Evolutionary conservation across 2,888 invertebrate species (phyloP).

Genomic region (Psylliodes chrysocephalus): DNA sequence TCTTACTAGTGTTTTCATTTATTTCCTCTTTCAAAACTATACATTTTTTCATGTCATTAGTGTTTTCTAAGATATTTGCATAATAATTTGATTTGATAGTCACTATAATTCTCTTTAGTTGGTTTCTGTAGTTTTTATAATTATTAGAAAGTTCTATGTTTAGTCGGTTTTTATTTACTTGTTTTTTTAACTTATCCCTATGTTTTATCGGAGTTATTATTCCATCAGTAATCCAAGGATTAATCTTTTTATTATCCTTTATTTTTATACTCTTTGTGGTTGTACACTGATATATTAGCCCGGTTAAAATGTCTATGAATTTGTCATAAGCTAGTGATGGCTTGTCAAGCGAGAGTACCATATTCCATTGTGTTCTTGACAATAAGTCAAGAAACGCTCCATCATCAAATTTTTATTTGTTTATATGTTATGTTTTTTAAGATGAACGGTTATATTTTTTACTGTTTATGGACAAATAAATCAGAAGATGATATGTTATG

Average conservation of each 20-base stretch:
- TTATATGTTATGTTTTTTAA: no score
- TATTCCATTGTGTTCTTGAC: neutral
- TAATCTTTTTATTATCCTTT: conserved; percentile 10
- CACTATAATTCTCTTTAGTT: neutral
- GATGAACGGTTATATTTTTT: no score
- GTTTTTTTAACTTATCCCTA: conserved; percentile 19
- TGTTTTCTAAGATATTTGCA: neutral
- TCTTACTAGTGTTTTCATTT: neutral
- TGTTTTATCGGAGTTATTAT: conserved; percentile 16
- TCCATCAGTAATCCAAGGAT: conserved; percentile 21
- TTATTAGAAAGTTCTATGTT: neutral
- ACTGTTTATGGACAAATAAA: no score
- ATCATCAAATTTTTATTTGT: neutral
- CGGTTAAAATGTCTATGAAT: neutral
- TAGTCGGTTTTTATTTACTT: neutral
- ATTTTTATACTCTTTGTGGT: neutral
- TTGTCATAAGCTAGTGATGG: neutral
- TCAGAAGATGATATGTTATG: no score
- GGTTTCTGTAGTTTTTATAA: neutral
- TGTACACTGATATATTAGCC: neutral
- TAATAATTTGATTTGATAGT: neutral
- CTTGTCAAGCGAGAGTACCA: neutral
- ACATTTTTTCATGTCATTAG: neutral
- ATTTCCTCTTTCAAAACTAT: neutral
- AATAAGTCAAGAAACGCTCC: neutral